Evolutionary conservation across 2,113 vertebrate genomes (phyloP).

Genomic region (Pituophis catenifer): DNA sequence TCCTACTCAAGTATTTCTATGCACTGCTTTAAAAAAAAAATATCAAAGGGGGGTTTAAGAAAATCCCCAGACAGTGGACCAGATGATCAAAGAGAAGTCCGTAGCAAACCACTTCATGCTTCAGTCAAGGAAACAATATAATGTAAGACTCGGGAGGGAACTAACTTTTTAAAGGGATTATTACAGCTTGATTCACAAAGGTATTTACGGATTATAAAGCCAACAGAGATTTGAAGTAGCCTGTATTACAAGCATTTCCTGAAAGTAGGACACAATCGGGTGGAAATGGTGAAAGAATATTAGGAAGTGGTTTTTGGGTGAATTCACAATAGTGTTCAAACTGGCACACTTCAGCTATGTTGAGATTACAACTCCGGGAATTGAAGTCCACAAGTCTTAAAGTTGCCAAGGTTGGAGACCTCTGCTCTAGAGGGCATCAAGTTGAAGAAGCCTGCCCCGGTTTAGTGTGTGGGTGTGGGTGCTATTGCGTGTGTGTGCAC

Average conservation of each 20-base stretch:
- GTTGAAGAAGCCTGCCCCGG: neutral
- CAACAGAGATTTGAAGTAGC: neutral
- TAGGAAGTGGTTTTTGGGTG: neutral
- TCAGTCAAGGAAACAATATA: neutral
- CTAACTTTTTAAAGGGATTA: neutral
- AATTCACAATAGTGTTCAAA: neutral
- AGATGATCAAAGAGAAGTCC: neutral
- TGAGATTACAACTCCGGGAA: neutral
- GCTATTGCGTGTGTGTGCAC: neutral
- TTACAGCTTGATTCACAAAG: neutral
- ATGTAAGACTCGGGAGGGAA: neutral
- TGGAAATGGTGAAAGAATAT: neutral
- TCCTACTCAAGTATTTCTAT: neutral
- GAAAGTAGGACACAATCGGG: neutral
- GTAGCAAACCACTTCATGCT: neutral
- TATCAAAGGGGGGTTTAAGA: neutral
- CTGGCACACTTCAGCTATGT: neutral
- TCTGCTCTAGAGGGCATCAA: neutral
- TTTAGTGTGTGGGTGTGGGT: neutral
- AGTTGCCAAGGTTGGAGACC: no score
- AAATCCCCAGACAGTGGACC: neutral
- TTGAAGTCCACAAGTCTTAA: no score
- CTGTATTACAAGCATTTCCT: neutral
- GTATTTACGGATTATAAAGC: neutral
- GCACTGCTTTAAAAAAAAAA: neutral